A percentile compares a stretch with the other conserved stretches of the same genome.
These are phyloP conservation scores for Drosophila nr. perissopoda DNA, from an alignment of 2,888 invertebrate genomes.

Conservation along the genomic window DNA sequence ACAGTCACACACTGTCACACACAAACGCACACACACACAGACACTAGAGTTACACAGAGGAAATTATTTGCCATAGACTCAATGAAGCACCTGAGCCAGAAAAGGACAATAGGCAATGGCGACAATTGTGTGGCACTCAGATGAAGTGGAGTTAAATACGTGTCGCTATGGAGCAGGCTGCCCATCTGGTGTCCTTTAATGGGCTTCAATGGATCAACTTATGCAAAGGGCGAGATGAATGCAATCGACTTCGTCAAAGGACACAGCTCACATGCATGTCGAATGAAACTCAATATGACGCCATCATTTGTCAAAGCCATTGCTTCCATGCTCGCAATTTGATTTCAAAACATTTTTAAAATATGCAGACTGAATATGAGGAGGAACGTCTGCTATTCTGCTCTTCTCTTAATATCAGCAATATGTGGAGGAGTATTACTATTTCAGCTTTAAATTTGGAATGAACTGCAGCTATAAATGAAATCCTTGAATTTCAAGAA, in stretches of 20 bases:
- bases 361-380: background rate
- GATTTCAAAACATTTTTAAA: background rate
- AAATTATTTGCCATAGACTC: conserved; percentile 38
- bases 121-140: background rate
- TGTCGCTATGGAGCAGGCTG: conserved; percentile 3
- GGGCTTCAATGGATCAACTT: background rate
- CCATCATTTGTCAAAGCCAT: background rate
- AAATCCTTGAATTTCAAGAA: background rate
- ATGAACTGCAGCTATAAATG: background rate
- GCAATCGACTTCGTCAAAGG: background rate
- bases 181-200: background rate
- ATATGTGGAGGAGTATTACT: background rate
- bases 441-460: background rate
- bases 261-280: background rate
- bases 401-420: background rate
- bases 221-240: background rate
- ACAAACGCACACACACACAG: background rate
- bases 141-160: conserved; percentile 7
- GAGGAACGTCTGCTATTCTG: too few relatives aligned
- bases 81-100: conserved; percentile 33
- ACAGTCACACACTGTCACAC: background rate
- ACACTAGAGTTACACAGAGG: background rate
- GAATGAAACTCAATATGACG: background rate
- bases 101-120: too few relatives aligned
- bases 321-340: background rate